A percentile compares a stretch with the other conserved stretches of the same genome.
Conservation (phyloP, 2,797 vertebrate species). For the Chaenodraco wilsoni region DNA sequence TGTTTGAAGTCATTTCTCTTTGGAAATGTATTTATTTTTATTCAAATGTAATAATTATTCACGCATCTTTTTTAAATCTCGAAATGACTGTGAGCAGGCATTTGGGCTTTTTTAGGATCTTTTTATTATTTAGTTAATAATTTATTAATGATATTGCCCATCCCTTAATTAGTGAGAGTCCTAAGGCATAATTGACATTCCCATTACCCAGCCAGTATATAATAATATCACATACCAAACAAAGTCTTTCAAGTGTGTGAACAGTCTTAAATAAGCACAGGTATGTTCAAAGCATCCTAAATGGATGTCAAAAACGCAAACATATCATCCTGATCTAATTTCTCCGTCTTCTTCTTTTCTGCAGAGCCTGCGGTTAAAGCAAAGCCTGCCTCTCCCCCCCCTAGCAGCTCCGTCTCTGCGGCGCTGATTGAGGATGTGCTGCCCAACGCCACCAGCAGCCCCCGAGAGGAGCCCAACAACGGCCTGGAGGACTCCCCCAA, state of each 20-base stretch:
- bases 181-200: background rate
- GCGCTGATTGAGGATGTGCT: constrained; percentile 15
- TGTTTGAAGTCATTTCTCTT: no score
- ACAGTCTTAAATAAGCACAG: background rate
- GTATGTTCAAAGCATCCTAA: background rate
- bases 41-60: no score
- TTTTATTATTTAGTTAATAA: no score
- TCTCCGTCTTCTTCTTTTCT: constrained; percentile 8
- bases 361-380: constrained; percentile 78
- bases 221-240: background rate
- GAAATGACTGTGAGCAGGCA: no score
- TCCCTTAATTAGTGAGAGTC: background rate
- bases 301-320: no score
- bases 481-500: constrained; percentile 67
- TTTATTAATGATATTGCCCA: no score
- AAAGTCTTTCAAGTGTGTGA: background rate
- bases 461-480: constrained; percentile 72
- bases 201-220: background rate
- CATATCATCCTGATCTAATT: background rate
- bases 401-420: constrained; percentile 44
- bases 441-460: constrained; percentile 67
- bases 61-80: no score
- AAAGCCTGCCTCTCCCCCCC: constrained; percentile 67
- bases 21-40: no score
- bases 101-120: no score